Evolutionary conservation across 2,888 invertebrate genomes (phyloP).

Genomic region (Coremacera marginata): DNA sequence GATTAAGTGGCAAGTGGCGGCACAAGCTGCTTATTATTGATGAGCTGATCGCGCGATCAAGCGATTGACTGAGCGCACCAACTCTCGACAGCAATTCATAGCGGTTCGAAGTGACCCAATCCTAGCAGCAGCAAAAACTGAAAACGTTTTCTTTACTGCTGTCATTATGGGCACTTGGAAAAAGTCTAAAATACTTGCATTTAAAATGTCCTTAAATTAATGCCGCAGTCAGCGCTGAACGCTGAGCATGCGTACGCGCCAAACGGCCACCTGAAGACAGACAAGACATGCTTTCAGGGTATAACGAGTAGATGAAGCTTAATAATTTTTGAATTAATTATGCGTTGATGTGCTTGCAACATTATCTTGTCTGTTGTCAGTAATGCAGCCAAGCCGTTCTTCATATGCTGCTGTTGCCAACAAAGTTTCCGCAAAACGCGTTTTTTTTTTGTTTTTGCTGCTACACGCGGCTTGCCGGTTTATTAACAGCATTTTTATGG

Average conservation of each 20-base stretch:
- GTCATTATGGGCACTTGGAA: too few species aligned
- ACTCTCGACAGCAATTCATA: too few species aligned
- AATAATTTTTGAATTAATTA: conserved; percentile 29
- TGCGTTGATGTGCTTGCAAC: conserved; percentile 23
- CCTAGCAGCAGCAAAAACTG: too few species aligned
- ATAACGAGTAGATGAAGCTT: background rate
- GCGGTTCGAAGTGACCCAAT: too few species aligned
- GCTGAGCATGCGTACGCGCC: background rate
- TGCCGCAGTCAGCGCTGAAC: background rate
- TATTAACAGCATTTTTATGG: conserved; percentile 37
- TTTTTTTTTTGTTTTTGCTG: background rate
- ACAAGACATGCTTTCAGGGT: background rate
- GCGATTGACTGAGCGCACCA: too few species aligned
- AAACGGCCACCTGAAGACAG: background rate
- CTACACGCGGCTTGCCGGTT: conserved; percentile 16
- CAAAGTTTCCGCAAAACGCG: conserved; percentile 11
- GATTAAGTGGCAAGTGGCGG: too few species aligned
- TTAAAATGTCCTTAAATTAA: background rate
- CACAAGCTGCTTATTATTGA: too few species aligned
- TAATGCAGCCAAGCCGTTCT: background rate
- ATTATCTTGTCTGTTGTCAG: conserved; percentile 17
- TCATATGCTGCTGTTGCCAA: background rate
- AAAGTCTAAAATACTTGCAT: too few species aligned
- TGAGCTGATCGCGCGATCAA: too few species aligned
- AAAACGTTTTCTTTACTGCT: too few species aligned